Conservation (phyloP, 2,888 invertebrate species). For the Coelinius sp. region DNA sequence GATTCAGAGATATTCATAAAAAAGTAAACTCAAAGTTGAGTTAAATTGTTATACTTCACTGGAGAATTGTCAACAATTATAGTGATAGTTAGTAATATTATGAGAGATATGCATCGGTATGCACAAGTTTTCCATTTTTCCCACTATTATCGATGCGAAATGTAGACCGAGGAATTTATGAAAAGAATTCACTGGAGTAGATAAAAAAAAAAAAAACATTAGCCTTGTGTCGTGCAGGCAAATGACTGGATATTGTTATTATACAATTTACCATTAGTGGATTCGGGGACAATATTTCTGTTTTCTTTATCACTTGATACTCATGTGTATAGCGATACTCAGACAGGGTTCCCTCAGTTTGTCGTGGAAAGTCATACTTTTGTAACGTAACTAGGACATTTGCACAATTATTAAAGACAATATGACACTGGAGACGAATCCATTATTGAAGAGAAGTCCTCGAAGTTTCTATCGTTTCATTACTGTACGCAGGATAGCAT, state of each 20-base stretch:
- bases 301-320: constrained; percentile 23
- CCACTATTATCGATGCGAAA: not conserved
- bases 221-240: no score
- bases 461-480: not conserved
- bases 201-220: not conserved
- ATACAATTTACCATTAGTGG: not conserved
- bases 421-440: constrained; percentile 1
- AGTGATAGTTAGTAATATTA: no score
- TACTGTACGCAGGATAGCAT: not conserved
- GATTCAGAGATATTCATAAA: no score
- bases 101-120: not conserved
- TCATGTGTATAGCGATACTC: constrained; percentile 1
- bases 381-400: not conserved
- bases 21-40: no score
- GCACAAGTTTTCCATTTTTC: not conserved
- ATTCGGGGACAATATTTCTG: constrained; percentile 30
- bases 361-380: constrained; percentile 10
- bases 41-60: no score
- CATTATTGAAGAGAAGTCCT: not conserved
- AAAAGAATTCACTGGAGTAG: not conserved
- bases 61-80: not conserved
- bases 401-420: not conserved
- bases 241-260: not conserved
- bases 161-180: not conserved
- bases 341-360: constrained; percentile 1